Percentiles rank a stretch among this genome's conserved stretches.
Conservation (phyloP, 2,888 invertebrate species). For the Cephus pygmeus region DNA sequence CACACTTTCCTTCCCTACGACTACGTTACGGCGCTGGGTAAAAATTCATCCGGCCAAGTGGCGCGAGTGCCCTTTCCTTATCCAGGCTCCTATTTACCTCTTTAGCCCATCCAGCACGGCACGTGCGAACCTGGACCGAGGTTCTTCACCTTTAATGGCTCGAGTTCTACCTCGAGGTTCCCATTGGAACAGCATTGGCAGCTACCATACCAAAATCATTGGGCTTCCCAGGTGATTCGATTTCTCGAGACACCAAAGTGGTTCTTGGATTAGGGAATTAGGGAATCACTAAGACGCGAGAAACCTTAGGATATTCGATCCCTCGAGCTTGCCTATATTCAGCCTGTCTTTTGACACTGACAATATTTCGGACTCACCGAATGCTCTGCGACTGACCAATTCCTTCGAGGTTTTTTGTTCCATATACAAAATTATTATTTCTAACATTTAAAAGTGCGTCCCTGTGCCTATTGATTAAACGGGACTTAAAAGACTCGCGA, state of each 20-base stretch:
- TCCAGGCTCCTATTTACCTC: not conserved
- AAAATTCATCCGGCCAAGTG: constrained; percentile 9
- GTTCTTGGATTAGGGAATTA: constrained; percentile 46
- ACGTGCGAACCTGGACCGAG: not conserved
- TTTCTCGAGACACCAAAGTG: constrained; percentile 5
- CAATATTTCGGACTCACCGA: not conserved
- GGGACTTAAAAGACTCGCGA: no score
- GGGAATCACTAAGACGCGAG: constrained; percentile 42
- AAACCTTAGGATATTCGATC: constrained; percentile 61
- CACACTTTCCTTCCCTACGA: constrained; percentile 59
- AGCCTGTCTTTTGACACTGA: constrained; percentile 9
- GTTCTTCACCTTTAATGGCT: not conserved
- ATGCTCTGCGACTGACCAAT: not conserved
- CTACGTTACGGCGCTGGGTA: constrained; percentile 22
- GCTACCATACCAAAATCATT: not conserved
- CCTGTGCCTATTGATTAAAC: no score
- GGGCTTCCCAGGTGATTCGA: constrained; percentile 2
- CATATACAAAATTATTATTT: not conserved
- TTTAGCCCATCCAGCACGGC: not conserved
- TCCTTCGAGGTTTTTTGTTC: not conserved
- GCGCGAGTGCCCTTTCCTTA: not conserved
- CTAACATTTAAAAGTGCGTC: not conserved
- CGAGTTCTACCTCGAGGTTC: not conserved
- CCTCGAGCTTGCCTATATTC: constrained; percentile 52
- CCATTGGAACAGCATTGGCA: not conserved